Conservation (phyloP, 1,140 invertebrate species). For the Drosophila bocki region DNA sequence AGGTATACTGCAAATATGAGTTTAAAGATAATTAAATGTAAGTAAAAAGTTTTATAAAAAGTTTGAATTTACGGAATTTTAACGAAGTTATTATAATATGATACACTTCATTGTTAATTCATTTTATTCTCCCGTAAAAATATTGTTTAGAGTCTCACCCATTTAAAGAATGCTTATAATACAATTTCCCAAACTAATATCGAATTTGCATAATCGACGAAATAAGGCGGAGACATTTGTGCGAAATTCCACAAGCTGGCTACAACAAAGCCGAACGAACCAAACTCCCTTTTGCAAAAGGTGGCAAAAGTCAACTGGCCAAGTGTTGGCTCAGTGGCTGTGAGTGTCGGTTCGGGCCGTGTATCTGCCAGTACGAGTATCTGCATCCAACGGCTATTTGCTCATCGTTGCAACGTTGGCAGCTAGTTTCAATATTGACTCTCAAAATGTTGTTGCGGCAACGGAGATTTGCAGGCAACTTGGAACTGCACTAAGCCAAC, state of each 20-base stretch:
- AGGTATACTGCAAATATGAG: background rate
- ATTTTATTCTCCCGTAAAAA: no score
- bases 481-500: constrained; percentile 41
- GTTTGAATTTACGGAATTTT: no score
- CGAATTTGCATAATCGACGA: constrained; percentile 35
- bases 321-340: constrained; percentile 44
- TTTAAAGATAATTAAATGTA: background rate
- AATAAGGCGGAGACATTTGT: constrained; percentile 25
- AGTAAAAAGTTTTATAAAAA: background rate
- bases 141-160: background rate
- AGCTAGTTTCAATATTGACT: constrained; percentile 73
- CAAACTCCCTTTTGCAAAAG: constrained; percentile 16
- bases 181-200: background rate
- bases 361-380: constrained; percentile 19
- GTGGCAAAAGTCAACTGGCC: constrained; percentile 73
- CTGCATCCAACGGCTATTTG: constrained; percentile 53
- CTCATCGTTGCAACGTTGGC: constrained; percentile 54
- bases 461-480: constrained; percentile 45
- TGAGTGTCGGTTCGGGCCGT: constrained; percentile 26
- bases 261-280: constrained; percentile 21
- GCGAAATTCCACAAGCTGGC: constrained; percentile 62
- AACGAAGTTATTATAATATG: no score
- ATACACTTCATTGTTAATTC: no score
- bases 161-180: constrained; percentile 3
- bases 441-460: constrained; percentile 68